Percentiles rank a stretch among this genome's conserved stretches.
phyloP scores from a whole-genome alignment of 92 coral and sea anemone genomes.

The Phenganax marumi region DNA sequence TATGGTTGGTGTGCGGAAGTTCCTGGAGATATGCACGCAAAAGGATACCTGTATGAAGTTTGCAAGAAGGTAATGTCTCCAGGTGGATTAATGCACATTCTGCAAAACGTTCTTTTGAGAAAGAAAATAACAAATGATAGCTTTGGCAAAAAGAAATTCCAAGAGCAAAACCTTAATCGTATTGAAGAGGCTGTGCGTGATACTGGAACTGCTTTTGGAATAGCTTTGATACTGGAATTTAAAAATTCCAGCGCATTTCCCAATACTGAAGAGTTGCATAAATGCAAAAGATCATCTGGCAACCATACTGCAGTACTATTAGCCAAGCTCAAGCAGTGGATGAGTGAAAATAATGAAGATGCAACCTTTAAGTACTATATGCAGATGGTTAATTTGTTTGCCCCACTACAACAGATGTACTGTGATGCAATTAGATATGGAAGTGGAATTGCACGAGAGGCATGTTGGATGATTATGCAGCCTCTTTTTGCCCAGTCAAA shows the following conservation, averaged over 20 bases:
- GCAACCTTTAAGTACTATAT: conserved; percentile 7
- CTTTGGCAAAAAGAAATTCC: conserved; percentile 27
- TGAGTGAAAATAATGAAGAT: conserved; percentile 11
- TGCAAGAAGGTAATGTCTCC: conserved; percentile 43
- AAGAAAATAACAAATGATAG: neutral
- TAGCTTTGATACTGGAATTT: neutral
- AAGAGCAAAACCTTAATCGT: neutral
- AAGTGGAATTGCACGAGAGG: conserved; percentile 12
- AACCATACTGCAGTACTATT: conserved; percentile 18
- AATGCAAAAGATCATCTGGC: conserved; percentile 21
- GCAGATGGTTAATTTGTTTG: conserved; percentile 16
- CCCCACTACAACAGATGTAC: conserved; percentile 38
- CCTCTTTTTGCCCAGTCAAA: conserved; percentile 45
- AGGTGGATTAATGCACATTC: conserved; percentile 17
- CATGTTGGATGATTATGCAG: conserved; percentile 22
- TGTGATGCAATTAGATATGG: conserved; percentile 5
- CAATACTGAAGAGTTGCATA: neutral
- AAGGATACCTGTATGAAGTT: conserved; percentile 61
- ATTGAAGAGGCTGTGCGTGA: conserved; percentile 25
- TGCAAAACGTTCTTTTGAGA: conserved; percentile 13
- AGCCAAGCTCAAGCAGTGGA: conserved; percentile 24
- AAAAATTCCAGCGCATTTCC: conserved; percentile 13
- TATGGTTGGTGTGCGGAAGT: conserved; percentile 51
- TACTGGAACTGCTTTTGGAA: conserved; percentile 17
- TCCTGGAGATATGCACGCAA: conserved; percentile 63